Evolutionary conservation across 30 jellyfish, hydroid and myxozoan genomes (phyloP).

Genomic region (Pseudorhiza aurosa): DNA sequence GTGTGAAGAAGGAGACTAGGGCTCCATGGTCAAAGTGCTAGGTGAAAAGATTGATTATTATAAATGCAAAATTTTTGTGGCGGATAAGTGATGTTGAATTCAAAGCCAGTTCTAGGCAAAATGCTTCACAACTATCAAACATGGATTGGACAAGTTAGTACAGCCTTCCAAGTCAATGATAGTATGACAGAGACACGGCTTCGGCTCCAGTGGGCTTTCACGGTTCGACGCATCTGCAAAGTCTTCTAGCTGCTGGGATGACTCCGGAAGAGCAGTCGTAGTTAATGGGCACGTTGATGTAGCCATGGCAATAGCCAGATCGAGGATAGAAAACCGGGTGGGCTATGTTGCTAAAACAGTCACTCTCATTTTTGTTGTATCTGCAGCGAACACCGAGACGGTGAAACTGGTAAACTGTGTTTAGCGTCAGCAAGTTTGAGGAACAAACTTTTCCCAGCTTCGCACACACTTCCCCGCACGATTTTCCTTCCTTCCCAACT

Average conservation of each 20-base stretch:
- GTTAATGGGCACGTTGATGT: constrained; percentile 20
- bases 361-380: constrained; percentile 4
- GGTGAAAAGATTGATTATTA: no score
- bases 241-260: background rate
- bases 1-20: no score
- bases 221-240: constrained; percentile 36
- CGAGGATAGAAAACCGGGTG: constrained; percentile 14
- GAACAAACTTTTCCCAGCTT: constrained; percentile 18
- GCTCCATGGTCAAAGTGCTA: no score
- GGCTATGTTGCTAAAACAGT: background rate
- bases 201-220: no score
- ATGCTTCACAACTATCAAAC: no score
- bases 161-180: no score
- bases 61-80: no score
- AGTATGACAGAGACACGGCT: no score
- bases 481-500: constrained; percentile 24
- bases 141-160: no score
- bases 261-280: constrained; percentile 39
- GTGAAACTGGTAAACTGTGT: constrained; percentile 25
- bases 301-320: constrained; percentile 19
- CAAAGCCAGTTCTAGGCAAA: no score
- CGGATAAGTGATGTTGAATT: no score
- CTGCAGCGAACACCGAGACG: constrained; percentile 28
- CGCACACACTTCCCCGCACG: constrained; percentile 25
- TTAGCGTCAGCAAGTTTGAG: constrained; percentile 2